Percentiles rank a stretch among this genome's conserved stretches.
These are phyloP conservation scores for Theropithecus gelada DNA, from an alignment of 2,113 vertebrate species.

Conservation along the genomic window DNA sequence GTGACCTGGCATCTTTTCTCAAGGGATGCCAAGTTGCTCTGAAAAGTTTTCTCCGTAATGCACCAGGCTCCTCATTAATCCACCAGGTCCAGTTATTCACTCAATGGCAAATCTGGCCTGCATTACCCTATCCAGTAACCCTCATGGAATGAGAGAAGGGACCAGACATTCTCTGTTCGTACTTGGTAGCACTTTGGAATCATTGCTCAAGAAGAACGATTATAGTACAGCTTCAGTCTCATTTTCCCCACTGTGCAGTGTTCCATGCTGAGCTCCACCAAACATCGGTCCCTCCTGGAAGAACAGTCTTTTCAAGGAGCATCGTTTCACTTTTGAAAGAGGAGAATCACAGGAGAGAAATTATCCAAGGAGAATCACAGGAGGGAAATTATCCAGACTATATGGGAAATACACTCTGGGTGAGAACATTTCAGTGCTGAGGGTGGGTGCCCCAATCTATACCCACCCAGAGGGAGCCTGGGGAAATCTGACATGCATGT, in stretches of 20 bases:
- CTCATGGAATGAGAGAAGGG: not conserved
- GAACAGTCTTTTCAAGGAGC: constrained; percentile 10
- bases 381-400: not conserved
- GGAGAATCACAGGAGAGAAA: not conserved
- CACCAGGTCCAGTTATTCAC: not conserved
- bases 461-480: not conserved
- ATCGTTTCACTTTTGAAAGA: not conserved
- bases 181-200: not conserved
- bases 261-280: not conserved
- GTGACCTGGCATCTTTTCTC: constrained; percentile 34
- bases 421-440: not conserved
- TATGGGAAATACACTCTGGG: not conserved
- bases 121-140: not conserved
- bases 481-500: not conserved
- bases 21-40: not conserved
- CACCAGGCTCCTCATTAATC: not conserved
- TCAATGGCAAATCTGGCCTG: not conserved
- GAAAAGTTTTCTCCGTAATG: not conserved
- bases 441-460: not conserved
- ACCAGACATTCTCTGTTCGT: not conserved
- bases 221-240: not conserved
- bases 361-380: not conserved
- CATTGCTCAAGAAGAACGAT: not conserved
- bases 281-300: not conserved
- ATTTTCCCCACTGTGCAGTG: not conserved